Base-by-base conservation (phyloP, 2,888 invertebrate species). In the Luperina testacea region DNA sequence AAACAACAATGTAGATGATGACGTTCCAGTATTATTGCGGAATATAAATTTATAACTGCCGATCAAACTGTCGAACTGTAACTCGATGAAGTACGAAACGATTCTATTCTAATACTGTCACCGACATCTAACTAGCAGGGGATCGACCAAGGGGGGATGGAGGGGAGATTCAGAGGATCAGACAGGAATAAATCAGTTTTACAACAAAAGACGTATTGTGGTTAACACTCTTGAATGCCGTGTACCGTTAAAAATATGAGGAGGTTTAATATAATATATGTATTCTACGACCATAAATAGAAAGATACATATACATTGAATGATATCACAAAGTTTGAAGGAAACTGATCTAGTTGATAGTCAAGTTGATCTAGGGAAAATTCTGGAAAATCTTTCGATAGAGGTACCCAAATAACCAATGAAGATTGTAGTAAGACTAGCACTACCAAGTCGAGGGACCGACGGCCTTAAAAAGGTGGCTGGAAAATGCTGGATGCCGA, bases 11-110 rank as follows among this genome's bases (percentile, higher is more conserved):
- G 68, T 82, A 81, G 20, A 53, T 42, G 57, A 69, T 75, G 32
- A 82, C 70, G 42, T 75, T 63, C 57, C 42, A 53, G 64, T 59
- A 45, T 27, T 45, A 59, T n/a, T 59, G 76, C n/a, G 17, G 69
- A 38, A 77, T 71, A 82, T 81, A 82, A 70, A 70, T 75, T 70
- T 82, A 76, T 82, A 70, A 80, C 80, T n/a, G 69, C 64, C 69
- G 69, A 75, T 80, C 69, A 80, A 80, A 80, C 64, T 65, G 69
- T 82, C 80, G 57, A 80, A 80, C 59, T 24, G 48, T 3, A 70
- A 70, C 65, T 70, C 82, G 51, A 82, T 70, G 51, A 51, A 80
- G 59, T 32, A 27, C 59, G 64, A 75, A 82, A 75, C 42, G 77
- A 75, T 65, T 80, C 42, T 32, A 42, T 65, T 70, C 27, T 7